phyloP scores from a whole-genome alignment of 2,113 vertebrate genomes.

The Varanus salvator region DNA sequence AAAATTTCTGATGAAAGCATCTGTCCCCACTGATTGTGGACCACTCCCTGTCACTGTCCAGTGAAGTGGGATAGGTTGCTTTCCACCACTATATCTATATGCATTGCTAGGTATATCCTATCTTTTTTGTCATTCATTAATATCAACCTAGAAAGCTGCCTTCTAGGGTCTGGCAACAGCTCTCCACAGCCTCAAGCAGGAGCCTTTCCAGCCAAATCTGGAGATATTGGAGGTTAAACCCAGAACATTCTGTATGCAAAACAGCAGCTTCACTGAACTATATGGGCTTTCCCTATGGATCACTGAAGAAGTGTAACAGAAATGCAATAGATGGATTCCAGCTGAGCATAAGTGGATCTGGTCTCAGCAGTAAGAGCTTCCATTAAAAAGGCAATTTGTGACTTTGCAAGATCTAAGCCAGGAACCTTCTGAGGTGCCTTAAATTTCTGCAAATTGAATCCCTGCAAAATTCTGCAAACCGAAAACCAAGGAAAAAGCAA shows the following conservation, averaged over 20 bases:
- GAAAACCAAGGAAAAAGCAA: not conserved
- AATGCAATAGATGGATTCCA: not conserved
- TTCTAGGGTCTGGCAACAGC: too few relatives aligned
- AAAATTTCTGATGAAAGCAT: conserved; percentile 43
- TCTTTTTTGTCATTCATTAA: not conserved
- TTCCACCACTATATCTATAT: not conserved
- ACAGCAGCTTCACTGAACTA: too few relatives aligned
- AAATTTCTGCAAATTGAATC: not conserved
- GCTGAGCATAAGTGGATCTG: not conserved
- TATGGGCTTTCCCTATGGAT: too few relatives aligned
- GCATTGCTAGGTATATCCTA: not conserved
- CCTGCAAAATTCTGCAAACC: not conserved
- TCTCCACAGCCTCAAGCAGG: too few relatives aligned
- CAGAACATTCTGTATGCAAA: too few relatives aligned
- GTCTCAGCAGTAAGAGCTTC: not conserved
- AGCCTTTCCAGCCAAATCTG: too few relatives aligned
- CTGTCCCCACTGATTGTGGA: conserved; percentile 47
- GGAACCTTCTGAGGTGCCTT: not conserved
- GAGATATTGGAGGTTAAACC: too few relatives aligned
- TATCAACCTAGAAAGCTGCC: not conserved
- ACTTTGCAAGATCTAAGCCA: not conserved
- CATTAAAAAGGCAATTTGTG: not conserved
- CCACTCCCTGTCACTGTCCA: conserved; percentile 23
- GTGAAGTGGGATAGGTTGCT: too few relatives aligned
- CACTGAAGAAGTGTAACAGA: conserved; percentile 25